Percentiles rank a stretch among this genome's conserved stretches.
Evolutionary conservation across 2,113 vertebrate genomes (phyloP).

Genomic region (Phylloscopus trochiloides): DNA sequence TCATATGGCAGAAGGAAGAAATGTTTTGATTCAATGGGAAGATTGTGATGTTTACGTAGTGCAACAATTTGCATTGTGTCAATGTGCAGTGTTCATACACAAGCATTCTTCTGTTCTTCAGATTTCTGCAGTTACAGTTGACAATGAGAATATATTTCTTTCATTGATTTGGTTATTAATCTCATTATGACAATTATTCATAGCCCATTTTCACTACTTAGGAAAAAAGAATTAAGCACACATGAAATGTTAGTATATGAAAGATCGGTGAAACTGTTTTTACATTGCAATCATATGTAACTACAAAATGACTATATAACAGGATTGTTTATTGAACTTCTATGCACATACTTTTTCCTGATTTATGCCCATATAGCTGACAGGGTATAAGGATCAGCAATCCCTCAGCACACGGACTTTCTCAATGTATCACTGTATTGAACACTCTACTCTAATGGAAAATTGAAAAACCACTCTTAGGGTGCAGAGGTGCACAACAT

Average conservation of each 20-base stretch:
- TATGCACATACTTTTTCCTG: accelerated
- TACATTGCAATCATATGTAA: neutral
- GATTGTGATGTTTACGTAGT: neutral
- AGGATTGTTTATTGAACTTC: neutral
- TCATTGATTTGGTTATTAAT: neutral
- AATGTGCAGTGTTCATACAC: neutral
- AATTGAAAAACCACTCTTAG: neutral
- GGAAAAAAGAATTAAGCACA: neutral
- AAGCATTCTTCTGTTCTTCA: neutral
- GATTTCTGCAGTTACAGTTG: neutral
- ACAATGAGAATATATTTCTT: accelerated
- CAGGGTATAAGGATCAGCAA: accelerated
- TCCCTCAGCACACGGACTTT: accelerated
- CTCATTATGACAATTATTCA: neutral
- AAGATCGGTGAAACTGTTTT: neutral
- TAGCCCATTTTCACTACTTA: neutral
- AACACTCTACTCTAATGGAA: accelerated
- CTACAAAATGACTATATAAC: accelerated
- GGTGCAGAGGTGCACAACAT: accelerated
- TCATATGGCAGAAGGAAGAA: neutral
- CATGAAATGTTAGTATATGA: accelerated
- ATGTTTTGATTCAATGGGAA: neutral
- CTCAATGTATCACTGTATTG: accelerated
- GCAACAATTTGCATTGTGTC: neutral
- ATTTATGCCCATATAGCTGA: neutral